phyloP scores from a whole-genome alignment of 2,797 vertebrate genomes.

The Sylvia borin region DNA sequence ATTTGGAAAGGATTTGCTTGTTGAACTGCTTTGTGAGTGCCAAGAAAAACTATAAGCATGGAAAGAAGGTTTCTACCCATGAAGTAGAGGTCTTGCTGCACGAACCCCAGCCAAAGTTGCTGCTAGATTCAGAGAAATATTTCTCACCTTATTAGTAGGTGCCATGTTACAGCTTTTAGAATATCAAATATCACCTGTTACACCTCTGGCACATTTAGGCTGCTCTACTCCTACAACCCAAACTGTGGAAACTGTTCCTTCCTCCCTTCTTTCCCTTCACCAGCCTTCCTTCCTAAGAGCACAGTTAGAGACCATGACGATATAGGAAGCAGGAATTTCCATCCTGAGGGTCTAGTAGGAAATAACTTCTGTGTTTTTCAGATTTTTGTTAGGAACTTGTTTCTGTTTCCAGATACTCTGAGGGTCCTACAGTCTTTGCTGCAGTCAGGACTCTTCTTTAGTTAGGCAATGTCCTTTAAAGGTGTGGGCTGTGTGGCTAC shows the following conservation, averaged over 20 bases:
- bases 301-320: background rate
- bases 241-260: background rate
- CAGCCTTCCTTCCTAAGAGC: background rate
- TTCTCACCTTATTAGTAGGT: background rate
- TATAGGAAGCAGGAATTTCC: background rate
- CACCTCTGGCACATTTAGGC: background rate
- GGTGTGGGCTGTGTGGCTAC: background rate
- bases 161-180: background rate
- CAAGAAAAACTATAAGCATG: background rate
- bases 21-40: background rate
- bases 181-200: background rate
- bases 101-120: background rate
- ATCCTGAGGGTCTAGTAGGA: background rate
- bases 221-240: background rate
- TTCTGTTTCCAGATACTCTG: background rate
- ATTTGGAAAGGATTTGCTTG: background rate
- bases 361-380: background rate
- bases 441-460: background rate
- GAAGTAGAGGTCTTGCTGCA: background rate
- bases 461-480: background rate
- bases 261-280: background rate
- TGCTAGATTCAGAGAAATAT: background rate
- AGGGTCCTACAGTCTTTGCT: background rate
- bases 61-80: background rate
- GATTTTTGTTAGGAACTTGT: background rate